Evolutionary conservation across 2,113 vertebrate species (phyloP).

Genomic region (Protobothrops mucrosquamatus): DNA sequence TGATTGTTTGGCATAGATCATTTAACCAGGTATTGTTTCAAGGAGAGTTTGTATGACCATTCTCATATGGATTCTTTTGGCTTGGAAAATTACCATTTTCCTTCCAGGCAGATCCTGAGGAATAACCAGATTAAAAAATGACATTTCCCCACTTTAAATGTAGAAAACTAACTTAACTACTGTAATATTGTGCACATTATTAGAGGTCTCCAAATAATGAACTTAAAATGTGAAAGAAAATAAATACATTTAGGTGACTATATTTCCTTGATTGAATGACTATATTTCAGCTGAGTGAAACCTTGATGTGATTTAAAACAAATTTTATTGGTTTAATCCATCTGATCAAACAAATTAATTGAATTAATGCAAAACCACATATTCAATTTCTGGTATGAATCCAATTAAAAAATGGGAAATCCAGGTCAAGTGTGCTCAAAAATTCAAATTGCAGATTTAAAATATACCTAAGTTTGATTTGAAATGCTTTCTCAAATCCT

Average conservation of each 20-base stretch:
- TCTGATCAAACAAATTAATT: background rate
- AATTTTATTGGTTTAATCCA: background rate
- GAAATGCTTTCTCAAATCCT: background rate
- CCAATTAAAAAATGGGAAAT: background rate
- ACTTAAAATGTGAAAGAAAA: background rate
- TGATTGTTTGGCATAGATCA: no score
- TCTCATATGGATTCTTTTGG: background rate
- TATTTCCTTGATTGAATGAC: background rate
- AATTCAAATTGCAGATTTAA: background rate
- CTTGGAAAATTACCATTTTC: background rate
- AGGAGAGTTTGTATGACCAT: background rate
- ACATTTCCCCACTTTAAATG: no score
- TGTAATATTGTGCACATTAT: no score
- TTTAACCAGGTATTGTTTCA: no score
- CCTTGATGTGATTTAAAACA: background rate
- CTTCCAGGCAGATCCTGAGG: no score
- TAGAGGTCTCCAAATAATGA: background rate
- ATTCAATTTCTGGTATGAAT: background rate
- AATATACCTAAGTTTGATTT: background rate
- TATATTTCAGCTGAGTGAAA: background rate
- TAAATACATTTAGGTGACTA: background rate
- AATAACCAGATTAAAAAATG: no score
- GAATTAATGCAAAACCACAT: background rate
- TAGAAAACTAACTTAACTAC: no score
- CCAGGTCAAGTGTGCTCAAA: background rate